Percentiles rank a stretch among this genome's conserved stretches.
phyloP scores from a whole-genome alignment of 2,113 vertebrate species.

The Bucco capensis region DNA sequence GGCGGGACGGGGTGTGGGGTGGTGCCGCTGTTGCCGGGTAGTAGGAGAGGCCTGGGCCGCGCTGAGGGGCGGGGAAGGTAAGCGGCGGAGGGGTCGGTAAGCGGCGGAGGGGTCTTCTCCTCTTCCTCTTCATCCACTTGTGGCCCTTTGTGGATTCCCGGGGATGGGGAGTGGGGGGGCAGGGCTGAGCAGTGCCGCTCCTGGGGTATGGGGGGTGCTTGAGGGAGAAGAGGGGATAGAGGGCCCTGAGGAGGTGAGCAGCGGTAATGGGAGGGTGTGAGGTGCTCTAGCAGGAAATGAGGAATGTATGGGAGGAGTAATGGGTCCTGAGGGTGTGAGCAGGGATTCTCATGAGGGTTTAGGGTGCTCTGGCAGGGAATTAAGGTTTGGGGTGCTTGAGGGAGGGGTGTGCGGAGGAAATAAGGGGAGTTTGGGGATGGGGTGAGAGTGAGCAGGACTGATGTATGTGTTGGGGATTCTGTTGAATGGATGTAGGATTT shows the following conservation, averaged over 20 bases:
- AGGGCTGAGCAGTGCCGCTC: too few relatives aligned
- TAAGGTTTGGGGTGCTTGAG: neutral
- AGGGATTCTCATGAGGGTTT: neutral
- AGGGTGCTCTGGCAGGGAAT: neutral
- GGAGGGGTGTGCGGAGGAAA: neutral
- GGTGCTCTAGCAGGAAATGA: neutral
- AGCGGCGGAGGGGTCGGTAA: neutral
- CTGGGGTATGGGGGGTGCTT: too few relatives aligned
- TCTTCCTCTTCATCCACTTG: neutral
- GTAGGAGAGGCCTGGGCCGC: neutral
- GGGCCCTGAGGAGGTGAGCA: neutral
- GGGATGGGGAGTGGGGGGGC: neutral
- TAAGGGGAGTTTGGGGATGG: too few relatives aligned
- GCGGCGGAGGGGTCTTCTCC: neutral
- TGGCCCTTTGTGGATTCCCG: neutral
- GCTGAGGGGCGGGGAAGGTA: neutral
- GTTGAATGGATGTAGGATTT: fast-evolving
- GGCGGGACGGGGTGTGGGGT: neutral
- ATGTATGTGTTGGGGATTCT: neutral
- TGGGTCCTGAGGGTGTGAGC: neutral
- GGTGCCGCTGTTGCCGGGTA: neutral
- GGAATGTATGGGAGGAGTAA: too few relatives aligned
- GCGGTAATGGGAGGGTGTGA: neutral
- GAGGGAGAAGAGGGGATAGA: neutral
- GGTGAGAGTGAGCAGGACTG: neutral